Base-by-base conservation (phyloP, 2,113 vertebrate genomes). In the Lichenostomus cassidix region DNA sequence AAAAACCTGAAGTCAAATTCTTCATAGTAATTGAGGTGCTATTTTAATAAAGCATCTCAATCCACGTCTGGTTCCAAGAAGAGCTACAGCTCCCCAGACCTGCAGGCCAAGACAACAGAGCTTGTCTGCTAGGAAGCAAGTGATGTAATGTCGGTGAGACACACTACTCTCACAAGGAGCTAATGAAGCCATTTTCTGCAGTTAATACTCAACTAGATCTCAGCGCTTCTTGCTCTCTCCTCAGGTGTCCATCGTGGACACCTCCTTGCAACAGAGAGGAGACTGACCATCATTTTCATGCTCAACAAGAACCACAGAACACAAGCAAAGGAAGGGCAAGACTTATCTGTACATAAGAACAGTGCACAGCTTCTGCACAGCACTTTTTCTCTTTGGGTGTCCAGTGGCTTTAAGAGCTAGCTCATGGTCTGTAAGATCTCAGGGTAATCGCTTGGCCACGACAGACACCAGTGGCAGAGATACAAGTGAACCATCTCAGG, bases 1-100 rank as follows among this genome's bases (percentile, higher is more conserved):
- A 47, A 91, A 91, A 93, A 78, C 7, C 18, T 84, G 53, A 71
- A 75, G 64, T 60, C 37, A 53, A 90, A 83, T 78, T 49, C 49
- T 89, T 90, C 13, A 10, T 46, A 56, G 39, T 74, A 64, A 82
- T 6, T 47, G 35, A 53, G 18, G 25, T 3, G 5, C 31, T 80
- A 44, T 75, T 89, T 81, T 52, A 84, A 90, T 65, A 73, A 83
- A 53, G 13, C 1, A 0, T 25, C 78, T 76, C 18, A 70, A 22
- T 29, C 15, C 27, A 6, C n/a, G 49, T 35, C 52, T 88, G 35
- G 9, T 41, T 92, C 52, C 47, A 33, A 68, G 84, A 84, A 58
- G 46, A 77, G 24, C 15, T n/a, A 75, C n/a, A 10, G 21, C 4
- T 79, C n/a, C 39, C 22, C 44, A 75, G 76, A 70, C 21, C 29